These are phyloP conservation scores for Carassius carassius DNA, from an alignment of 2,113 vertebrate species.

Conservation along the genomic window DNA sequence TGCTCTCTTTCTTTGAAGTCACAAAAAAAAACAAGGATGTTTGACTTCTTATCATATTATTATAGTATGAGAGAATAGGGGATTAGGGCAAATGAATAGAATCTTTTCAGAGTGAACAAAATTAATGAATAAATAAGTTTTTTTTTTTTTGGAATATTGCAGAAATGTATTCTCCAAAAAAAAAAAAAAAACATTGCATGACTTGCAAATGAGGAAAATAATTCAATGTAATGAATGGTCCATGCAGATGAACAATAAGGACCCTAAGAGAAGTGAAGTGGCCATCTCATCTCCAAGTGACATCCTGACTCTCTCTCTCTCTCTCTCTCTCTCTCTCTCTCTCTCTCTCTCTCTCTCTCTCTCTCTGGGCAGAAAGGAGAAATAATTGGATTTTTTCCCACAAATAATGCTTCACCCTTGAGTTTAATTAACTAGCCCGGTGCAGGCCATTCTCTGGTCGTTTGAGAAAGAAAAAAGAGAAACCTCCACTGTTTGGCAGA, in stretches of 20 bases:
- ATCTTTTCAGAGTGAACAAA: neutral
- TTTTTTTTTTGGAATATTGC: conserved; percentile 44
- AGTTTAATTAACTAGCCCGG: conserved; percentile 82
- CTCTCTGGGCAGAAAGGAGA: conserved; percentile 70
- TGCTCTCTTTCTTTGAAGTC: conserved; percentile 70
- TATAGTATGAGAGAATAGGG: conserved; percentile 5
- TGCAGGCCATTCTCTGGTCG: conserved; percentile 62
- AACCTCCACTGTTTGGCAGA: conserved; percentile 37
- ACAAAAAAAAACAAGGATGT: conserved; percentile 42
- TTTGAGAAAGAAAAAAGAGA: conserved; percentile 66
- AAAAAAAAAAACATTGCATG: neutral
- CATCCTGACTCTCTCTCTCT: conserved; percentile 70
- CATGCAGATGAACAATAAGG: conserved; percentile 64
- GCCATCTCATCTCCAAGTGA: conserved; percentile 72
- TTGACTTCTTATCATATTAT: conserved; percentile 38
- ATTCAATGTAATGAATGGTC: conserved; percentile 61
- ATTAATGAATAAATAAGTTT: neutral
- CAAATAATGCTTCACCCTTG: conserved; percentile 83
- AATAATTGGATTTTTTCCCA: conserved; percentile 87
- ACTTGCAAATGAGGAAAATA: conserved; percentile 25
- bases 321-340: conserved; percentile 59
- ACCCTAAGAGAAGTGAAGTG: conserved; percentile 76
- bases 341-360: conserved; percentile 61
- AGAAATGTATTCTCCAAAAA: neutral
- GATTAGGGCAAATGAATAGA: conserved; percentile 33